These are phyloP conservation scores for Drosophila emarginata DNA, from an alignment of 2,888 invertebrate genomes.

Conservation along the genomic window DNA sequence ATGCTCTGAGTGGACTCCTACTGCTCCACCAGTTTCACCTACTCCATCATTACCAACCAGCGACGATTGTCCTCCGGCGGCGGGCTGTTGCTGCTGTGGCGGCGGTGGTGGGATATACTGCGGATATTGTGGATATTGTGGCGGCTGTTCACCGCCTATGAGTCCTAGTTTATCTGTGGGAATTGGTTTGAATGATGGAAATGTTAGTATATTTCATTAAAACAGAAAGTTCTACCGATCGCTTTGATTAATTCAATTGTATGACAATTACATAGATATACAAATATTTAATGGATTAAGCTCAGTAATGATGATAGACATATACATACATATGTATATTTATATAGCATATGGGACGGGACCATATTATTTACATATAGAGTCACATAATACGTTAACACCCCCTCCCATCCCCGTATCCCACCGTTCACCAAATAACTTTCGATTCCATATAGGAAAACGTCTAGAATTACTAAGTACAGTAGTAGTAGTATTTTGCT, in stretches of 20 bases:
- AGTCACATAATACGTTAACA: background rate
- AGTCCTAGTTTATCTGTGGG: conserved; percentile 80
- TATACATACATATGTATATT: conserved; percentile 25
- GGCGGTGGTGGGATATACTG: conserved; percentile 84
- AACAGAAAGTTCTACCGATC: background rate
- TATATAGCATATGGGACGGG: conserved; percentile 24
- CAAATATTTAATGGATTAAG: conserved; percentile 56
- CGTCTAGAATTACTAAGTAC: background rate
- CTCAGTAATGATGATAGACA: conserved; percentile 37
- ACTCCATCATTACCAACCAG: conserved; percentile 72
- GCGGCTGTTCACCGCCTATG: conserved; percentile 81
- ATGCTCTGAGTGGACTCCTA: conserved; percentile 39
- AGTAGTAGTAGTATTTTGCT: background rate
- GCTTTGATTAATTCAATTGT: conserved; percentile 14
- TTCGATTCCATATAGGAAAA: background rate
- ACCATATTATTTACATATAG: conserved; percentile 23
- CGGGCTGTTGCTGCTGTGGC: conserved; percentile 84
- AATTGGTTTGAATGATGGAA: background rate
- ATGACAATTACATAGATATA: conserved; percentile 59
- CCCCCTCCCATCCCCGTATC: background rate
- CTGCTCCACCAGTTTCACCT: conserved; percentile 45
- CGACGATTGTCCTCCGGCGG: conserved; percentile 83
- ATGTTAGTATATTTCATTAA: background rate
- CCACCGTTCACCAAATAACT: background rate
- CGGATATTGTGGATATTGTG: conserved; percentile 82